Evolutionary conservation across 2,113 vertebrate genomes (phyloP), one percentile per base, ranked within the genome.

Genomic region (Brachyistius frenatus): DNA sequence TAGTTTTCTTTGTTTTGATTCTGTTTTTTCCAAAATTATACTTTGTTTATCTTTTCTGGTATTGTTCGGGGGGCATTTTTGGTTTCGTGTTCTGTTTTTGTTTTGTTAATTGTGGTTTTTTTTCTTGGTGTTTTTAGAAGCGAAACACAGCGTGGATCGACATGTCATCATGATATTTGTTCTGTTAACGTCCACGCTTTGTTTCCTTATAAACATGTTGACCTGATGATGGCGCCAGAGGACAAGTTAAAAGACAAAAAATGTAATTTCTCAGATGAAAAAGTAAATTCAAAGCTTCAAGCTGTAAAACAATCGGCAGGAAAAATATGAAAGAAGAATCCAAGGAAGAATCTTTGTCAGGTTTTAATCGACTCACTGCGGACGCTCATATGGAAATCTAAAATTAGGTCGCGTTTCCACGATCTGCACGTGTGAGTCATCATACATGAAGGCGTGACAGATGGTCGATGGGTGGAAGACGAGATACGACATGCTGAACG

Each of bases 351-450:
- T 55, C 55, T 7, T n/a, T 23, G 1, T 23, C 23, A 23, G 23
- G 23, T 23, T 23, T 23, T 23, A 23, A 8, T 50, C 5, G 13
- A 54, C 32, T 1, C 31, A 35, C 36, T 39, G 16, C 7, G 5
- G 5, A 75, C 16, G 10, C 6, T 68, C 68, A 30, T 56, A 14
- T 9, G 66, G 57, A 72, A 70, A 60, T 33, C 77, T 77, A 80
- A 77, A 62, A 77, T 73, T 76, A 86, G 64, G 11, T 67, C 50
- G 14, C 47, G 6, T 74, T 76, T 81, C 73, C 78, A 78, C 78
- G 37, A 66, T 78, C 74, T 78, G 77, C 15, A 33, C 23, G 53
- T 56, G 67, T 84, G 73, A 78, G 66, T 78, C 78, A 67, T 64
- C 50, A 9, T 11, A 53, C 46, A 55, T 73, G 72, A 60, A 61